Evolutionary conservation across 2,113 vertebrate genomes (phyloP).

Genomic region (Mastomys natalensis): DNA sequence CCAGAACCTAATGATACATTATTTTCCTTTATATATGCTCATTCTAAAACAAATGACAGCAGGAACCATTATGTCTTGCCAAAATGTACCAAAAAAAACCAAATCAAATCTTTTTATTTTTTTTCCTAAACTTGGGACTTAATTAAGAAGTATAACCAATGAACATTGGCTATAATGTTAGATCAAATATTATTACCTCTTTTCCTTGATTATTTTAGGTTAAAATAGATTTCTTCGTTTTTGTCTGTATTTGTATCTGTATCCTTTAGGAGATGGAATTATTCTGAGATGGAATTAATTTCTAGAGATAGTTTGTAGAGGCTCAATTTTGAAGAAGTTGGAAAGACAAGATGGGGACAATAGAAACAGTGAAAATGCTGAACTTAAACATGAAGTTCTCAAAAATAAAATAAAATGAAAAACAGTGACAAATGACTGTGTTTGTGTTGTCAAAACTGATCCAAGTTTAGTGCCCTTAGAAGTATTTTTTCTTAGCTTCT

Average conservation of each 20-base stretch:
- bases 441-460: slow-evolving; percentile 6
- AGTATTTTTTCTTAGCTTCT: not conserved
- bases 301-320: not conserved
- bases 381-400: not conserved
- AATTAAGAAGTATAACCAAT: not conserved
- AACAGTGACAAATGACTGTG: not conserved
- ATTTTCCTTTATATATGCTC: not conserved
- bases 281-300: not conserved
- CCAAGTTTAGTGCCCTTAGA: not conserved
- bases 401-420: not conserved
- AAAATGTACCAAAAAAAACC: not conserved
- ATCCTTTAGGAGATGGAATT: not conserved
- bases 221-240: not conserved
- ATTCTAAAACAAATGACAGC: not conserved
- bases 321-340: not conserved
- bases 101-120: not conserved
- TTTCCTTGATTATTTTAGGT: not conserved
- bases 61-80: not conserved
- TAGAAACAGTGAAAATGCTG: not conserved
- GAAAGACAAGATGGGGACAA: not conserved
- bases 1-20: not conserved
- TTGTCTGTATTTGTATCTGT: not conserved
- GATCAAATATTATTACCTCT: not conserved
- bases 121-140: not conserved
- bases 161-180: not conserved